These are phyloP conservation scores for Nicator chloris DNA, from an alignment of 2,113 vertebrate species.

Conservation along the genomic window DNA sequence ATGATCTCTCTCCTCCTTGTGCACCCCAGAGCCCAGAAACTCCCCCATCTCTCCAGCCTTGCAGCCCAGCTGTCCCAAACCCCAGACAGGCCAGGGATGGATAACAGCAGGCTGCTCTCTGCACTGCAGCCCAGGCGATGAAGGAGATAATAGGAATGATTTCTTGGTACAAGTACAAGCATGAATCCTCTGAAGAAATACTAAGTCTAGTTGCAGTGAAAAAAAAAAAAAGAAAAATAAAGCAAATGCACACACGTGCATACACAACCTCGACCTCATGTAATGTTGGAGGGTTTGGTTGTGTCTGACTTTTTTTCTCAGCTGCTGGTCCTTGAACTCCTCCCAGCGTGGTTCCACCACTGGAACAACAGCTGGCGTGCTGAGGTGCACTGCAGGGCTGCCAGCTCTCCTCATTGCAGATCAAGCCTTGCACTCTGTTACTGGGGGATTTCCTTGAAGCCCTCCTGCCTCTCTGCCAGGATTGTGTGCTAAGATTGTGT, in stretches of 20 bases:
- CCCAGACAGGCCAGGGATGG: neutral
- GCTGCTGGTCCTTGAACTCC: neutral
- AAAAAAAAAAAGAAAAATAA: neutral
- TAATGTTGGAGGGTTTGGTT: neutral
- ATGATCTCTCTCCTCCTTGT: neutral
- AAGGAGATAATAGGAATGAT: neutral
- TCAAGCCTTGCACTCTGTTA: neutral
- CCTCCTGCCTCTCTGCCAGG: neutral
- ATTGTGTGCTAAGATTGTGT: neutral
- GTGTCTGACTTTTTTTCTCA: neutral
- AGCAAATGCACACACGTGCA: neutral
- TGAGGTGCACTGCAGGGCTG: neutral
- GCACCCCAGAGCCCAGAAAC: neutral
- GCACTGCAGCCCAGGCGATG: neutral
- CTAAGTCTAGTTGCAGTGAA: neutral
- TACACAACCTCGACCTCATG: neutral
- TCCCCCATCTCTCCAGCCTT: neutral
- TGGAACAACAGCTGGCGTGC: neutral
- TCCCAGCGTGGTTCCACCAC: neutral
- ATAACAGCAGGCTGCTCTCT: neutral
- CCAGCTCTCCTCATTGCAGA: neutral
- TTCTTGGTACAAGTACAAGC: neutral
- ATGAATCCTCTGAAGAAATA: constrained; percentile 26
- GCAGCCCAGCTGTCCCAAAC: neutral
- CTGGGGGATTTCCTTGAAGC: neutral